Base-by-base conservation (phyloP, 35 echinoderm and acorn worm genomes). In the Apostichopus japonicus region DNA sequence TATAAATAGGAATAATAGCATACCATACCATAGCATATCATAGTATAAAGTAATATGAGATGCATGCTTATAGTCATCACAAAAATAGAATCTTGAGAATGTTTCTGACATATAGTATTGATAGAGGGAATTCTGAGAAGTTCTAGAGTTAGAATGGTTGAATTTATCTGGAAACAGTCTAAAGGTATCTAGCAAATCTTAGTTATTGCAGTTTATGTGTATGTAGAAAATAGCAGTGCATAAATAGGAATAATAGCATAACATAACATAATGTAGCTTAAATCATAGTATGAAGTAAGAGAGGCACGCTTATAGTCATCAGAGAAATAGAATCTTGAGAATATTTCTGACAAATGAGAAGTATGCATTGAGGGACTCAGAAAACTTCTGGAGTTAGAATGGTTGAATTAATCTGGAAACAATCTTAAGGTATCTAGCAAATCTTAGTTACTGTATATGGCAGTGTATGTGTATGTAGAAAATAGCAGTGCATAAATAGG, bases 391-490 rank as follows among this genome's bases (percentile, higher is more conserved):
- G 87, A 99, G 33, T 78, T 99, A 53, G 97, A 99, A 90, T 99
- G 97, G 97, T 84, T 99, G 1, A 99, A 99, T 62, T 72, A 95
- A 57, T 99, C 97, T 8, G 97, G 97, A 54, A 99, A 99, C 77
- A 99, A 93, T 81, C 93, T 99, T 10, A 99, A 99, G 97, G 97
- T 88, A 88, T 65, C 6, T 8, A 22, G 9, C 52, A 23, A 54
- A 65, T 8, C 10, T 79, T 44, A 79, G n/a, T n/a, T n/a, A n/a
- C n/a, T n/a, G n/a, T n/a, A 1, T 33, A 33, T 33, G 27, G 27
- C 71, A 73, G 14, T 73, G 71, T 59, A 71, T 56, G 27, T 10
- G 25, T 25, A 25, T 25, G 25, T 25, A 25, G 1, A 25, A 90
- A 25, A 17, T 77, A 19, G 33, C 19, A 86, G 23, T 54, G 17